These are phyloP conservation scores for Brachypodius melanocephalos DNA, from an alignment of 2,113 vertebrate species.

Conservation along the genomic window DNA sequence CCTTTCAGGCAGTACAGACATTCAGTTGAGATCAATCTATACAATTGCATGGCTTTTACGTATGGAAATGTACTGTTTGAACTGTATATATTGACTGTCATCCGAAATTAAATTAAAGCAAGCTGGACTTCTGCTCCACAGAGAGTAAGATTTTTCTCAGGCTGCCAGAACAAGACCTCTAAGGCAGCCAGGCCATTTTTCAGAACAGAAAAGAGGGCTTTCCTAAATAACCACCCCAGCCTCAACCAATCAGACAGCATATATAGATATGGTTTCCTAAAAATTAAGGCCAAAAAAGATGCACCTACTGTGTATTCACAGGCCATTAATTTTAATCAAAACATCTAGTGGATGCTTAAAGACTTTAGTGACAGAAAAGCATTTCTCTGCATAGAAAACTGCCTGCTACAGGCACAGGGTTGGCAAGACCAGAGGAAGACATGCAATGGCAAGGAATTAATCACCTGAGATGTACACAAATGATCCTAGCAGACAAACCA, in stretches of 20 bases:
- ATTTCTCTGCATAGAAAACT: background rate
- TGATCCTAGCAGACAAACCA: background rate
- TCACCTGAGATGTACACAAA: conserved; percentile 11
- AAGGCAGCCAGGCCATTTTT: background rate
- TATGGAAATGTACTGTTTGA: background rate
- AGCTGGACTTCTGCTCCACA: background rate
- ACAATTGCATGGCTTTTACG: background rate
- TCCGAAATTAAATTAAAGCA: background rate
- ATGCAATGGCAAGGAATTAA: background rate
- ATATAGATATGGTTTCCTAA: background rate
- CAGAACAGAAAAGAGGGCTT: background rate
- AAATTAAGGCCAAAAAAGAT: background rate
- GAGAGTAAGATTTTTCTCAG: background rate
- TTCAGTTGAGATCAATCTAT: background rate
- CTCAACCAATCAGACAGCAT: background rate
- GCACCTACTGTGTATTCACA: background rate
- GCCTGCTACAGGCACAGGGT: background rate
- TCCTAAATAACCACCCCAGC: background rate
- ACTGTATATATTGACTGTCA: background rate
- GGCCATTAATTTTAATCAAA: background rate
- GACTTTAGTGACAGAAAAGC: background rate
- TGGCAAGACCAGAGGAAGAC: background rate
- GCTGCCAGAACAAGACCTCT: background rate
- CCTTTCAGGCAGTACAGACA: background rate
- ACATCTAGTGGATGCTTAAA: background rate